A percentile compares a stretch with the other conserved stretches of the same genome.
Evolutionary conservation across 35 echinoderm and acorn worm genomes (phyloP).

Genomic region (Apostichopus japonicus): DNA sequence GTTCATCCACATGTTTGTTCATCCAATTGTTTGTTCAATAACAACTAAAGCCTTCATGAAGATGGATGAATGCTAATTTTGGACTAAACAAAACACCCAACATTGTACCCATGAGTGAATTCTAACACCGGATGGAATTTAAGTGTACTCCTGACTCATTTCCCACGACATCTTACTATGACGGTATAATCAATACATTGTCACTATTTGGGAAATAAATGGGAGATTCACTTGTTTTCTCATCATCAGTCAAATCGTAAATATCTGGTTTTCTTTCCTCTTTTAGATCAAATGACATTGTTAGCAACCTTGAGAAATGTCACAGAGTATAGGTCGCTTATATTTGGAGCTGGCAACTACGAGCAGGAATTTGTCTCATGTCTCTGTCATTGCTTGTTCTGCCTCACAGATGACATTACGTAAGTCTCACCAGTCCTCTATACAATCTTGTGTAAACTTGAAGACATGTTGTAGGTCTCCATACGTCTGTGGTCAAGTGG

Average conservation of each 20-base stretch:
- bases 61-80: too few relatives aligned
- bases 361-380: slow-evolving; percentile 90
- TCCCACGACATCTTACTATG: too few relatives aligned
- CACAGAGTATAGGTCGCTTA: slow-evolving; percentile 77
- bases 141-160: too few relatives aligned
- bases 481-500: background rate
- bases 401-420: slow-evolving; percentile 75
- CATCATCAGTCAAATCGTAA: too few relatives aligned
- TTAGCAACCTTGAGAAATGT: slow-evolving; percentile 82
- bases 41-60: too few relatives aligned
- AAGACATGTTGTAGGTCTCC: background rate
- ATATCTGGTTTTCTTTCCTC: background rate
- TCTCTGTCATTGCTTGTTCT: slow-evolving; percentile 92
- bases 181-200: too few relatives aligned
- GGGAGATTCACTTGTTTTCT: too few relatives aligned
- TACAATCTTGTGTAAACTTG: background rate
- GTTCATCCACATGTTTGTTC: background rate
- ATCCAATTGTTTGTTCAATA: background rate
- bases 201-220: too few relatives aligned
- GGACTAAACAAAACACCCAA: too few relatives aligned
- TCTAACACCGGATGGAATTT: too few relatives aligned
- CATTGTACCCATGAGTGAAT: too few relatives aligned
- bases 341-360: slow-evolving; percentile 93
- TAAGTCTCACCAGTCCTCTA: background rate
- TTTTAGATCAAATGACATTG: slow-evolving; percentile 83